Percentiles rank a stretch among this genome's conserved stretches.
These are phyloP conservation scores for Sycophaga agraensis DNA, from an alignment of 1,140 invertebrate species.

Conservation along the genomic window DNA sequence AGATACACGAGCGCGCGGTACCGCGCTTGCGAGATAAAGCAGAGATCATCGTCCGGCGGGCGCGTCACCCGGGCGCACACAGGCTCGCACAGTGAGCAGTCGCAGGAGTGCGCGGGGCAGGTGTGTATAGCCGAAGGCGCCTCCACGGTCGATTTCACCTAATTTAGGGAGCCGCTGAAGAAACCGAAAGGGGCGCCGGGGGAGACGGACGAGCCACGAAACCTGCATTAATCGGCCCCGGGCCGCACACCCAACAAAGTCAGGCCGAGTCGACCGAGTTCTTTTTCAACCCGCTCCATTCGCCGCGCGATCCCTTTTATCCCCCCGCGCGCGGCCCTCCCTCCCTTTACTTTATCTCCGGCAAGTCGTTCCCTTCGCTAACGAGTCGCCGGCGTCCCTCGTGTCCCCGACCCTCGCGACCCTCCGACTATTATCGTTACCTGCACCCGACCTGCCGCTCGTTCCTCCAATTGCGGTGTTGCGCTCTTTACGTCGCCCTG, in stretches of 20 bases:
- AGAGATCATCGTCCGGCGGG: neutral
- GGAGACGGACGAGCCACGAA: slow-evolving; percentile 26
- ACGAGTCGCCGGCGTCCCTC: slow-evolving; percentile 40
- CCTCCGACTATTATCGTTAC: neutral
- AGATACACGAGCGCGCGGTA: slow-evolving; percentile 33
- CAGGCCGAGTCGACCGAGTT: slow-evolving; percentile 32
- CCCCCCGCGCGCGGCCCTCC: neutral
- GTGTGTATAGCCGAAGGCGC: too few species aligned
- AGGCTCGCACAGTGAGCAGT: too few species aligned
- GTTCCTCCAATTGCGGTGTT: slow-evolving; percentile 26
- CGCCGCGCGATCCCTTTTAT: neutral
- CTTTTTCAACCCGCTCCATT: slow-evolving; percentile 21
- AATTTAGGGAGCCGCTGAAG: neutral
- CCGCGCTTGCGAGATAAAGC: slow-evolving; percentile 4
- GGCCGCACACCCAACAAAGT: slow-evolving; percentile 52
- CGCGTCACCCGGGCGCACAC: neutral
- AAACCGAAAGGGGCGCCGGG: neutral
- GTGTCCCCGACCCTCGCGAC: slow-evolving; percentile 12
- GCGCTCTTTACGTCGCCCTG: neutral
- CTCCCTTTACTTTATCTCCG: neutral
- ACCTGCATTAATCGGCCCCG: slow-evolving; percentile 45
- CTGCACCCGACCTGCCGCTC: neutral
- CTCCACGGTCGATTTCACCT: slow-evolving; percentile 5
- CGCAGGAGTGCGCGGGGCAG: too few species aligned
- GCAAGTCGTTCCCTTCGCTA: slow-evolving; percentile 34